Percentiles rank a stretch among this genome's conserved stretches.
Evolutionary conservation across 37 sponge, comb jelly and placozoan species (phyloP).

Genomic region (Beroe ovata): DNA sequence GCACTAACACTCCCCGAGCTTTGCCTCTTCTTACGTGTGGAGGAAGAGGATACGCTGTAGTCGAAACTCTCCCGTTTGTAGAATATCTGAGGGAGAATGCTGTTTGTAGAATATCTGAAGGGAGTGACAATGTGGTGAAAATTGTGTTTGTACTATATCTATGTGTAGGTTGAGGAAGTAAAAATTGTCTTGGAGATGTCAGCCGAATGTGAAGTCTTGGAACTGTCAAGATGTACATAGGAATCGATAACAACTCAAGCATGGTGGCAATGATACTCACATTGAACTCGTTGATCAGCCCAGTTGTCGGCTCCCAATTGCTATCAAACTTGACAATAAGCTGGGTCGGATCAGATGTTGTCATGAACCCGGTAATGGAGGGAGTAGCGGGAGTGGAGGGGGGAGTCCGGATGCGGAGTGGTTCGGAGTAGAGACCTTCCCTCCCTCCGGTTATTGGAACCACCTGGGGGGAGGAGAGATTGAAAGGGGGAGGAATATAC

Average conservation of each 20-base stretch:
- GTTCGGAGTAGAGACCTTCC: slow-evolving; percentile 52
- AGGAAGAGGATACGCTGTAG: slow-evolving; percentile 3
- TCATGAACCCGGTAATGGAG: not conserved
- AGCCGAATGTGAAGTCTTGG: too few relatives aligned
- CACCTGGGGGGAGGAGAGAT: too few relatives aligned
- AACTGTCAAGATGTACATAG: too few relatives aligned
- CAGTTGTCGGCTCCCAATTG: not conserved
- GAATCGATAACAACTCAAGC: too few relatives aligned
- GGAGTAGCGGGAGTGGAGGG: slow-evolving; percentile 6
- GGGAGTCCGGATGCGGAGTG: not conserved
- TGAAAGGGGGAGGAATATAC: too few relatives aligned
- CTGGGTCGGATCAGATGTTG: not conserved
- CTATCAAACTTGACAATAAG: slow-evolving; percentile 18
- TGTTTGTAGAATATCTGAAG: too few relatives aligned
- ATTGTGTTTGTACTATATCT: too few relatives aligned
- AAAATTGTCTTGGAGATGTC: too few relatives aligned
- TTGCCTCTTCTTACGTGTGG: not conserved
- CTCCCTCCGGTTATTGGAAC: not conserved
- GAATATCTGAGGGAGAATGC: not conserved
- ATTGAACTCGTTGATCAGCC: not conserved
- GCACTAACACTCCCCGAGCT: not conserved
- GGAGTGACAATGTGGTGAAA: too few relatives aligned
- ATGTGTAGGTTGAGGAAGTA: too few relatives aligned
- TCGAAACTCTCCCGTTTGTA: not conserved
- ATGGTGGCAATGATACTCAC: too few relatives aligned